Percentiles rank a stretch among this genome's conserved stretches.
These are phyloP conservation scores for Bedellia somnulentella DNA, from an alignment of 2,888 invertebrate genomes.

Conservation along the genomic window DNA sequence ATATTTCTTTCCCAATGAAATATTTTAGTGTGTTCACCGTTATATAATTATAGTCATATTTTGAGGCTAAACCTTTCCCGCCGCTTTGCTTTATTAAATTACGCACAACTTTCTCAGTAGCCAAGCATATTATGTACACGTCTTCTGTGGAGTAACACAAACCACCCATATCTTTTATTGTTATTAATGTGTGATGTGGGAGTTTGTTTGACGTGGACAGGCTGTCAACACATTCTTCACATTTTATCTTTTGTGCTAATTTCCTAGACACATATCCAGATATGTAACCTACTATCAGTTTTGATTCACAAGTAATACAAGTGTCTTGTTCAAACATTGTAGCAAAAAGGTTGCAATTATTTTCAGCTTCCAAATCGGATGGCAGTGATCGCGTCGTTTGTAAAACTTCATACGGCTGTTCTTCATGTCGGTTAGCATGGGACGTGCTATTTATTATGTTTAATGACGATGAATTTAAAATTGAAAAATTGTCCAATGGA, in stretches of 20 bases:
- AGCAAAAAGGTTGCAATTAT: constrained; percentile 1
- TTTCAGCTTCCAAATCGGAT: constrained; percentile 2
- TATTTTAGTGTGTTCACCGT: too few relatives aligned
- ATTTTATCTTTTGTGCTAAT: constrained; percentile 2
- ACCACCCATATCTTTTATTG: too few relatives aligned
- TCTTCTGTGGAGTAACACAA: too few relatives aligned
- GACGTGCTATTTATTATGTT: too few relatives aligned
- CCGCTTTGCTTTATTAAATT: too few relatives aligned
- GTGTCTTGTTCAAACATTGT: not conserved
- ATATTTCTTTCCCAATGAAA: too few relatives aligned
- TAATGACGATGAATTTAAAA: too few relatives aligned
- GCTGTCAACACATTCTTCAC: constrained; percentile 1
- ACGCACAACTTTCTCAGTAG: too few relatives aligned
- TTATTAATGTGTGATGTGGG: not conserved
- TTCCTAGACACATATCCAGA: constrained; percentile 3
- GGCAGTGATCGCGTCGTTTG: not conserved
- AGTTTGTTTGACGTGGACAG: not conserved
- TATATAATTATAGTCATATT: too few relatives aligned
- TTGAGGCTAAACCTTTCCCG: too few relatives aligned
- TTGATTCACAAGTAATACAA: not conserved
- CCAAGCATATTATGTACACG: too few relatives aligned
- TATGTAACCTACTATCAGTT: constrained; percentile 3
- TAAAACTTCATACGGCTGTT: not conserved
- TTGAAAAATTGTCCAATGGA: too few relatives aligned
- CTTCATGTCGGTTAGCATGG: not conserved